Conservation (phyloP, 2,888 invertebrate genomes). For the Meloe dianella region DNA sequence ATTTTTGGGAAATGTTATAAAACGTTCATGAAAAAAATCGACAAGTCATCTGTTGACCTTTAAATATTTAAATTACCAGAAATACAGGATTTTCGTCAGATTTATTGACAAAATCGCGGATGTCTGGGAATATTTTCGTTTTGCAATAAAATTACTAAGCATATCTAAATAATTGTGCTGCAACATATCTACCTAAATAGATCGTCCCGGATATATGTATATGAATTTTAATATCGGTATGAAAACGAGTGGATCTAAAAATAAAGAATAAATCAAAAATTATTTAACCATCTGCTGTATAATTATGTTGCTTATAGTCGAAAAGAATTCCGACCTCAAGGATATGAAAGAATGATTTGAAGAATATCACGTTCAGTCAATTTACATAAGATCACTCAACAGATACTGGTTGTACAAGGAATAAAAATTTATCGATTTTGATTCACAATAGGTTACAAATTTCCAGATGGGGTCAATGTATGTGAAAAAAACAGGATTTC, state of each 20-base stretch:
- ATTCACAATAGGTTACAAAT: slow-evolving; percentile 8
- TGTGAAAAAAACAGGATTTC: not conserved
- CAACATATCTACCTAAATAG: not conserved
- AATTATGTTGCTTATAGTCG: not conserved
- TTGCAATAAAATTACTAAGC: not conserved
- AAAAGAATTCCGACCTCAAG: slow-evolving; percentile 1
- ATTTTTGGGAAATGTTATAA: not conserved
- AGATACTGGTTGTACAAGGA: slow-evolving; percentile 5
- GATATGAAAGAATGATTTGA: slow-evolving; percentile 6
- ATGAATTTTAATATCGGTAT: not conserved
- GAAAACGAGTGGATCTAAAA: not conserved
- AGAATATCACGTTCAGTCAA: not conserved
- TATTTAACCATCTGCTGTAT: slow-evolving; percentile 2
- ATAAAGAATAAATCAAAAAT: not conserved
- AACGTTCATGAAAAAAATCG: not conserved
- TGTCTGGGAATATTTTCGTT: not conserved
- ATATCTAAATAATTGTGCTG: not conserved
- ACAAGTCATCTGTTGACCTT: slow-evolving; percentile 12
- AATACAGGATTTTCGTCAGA: not conserved
- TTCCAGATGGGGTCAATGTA: slow-evolving; percentile 4
- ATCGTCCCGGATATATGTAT: not conserved
- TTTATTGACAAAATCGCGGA: not conserved
- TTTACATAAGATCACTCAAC: slow-evolving; percentile 7
- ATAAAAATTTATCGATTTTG: slow-evolving; percentile 11
- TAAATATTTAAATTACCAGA: not conserved